Conservation (phyloP, 2,113 vertebrate genomes). For the Melanostigma gelatinosum region DNA sequence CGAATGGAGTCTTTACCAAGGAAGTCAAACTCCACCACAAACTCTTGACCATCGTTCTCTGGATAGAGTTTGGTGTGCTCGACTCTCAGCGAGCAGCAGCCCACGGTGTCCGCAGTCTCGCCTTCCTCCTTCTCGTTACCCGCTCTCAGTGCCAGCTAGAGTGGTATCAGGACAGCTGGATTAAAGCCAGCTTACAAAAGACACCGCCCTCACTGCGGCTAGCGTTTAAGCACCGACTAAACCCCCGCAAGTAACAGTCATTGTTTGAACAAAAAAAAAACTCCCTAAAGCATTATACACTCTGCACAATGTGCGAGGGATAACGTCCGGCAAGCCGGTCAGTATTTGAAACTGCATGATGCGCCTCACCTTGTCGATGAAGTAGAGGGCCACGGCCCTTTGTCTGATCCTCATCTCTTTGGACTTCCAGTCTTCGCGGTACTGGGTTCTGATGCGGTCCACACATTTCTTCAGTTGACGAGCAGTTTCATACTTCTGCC, state of each 20-base stretch:
- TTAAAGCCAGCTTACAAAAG: constrained; percentile 33
- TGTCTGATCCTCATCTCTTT: constrained; percentile 98
- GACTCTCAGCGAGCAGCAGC: constrained; percentile 96
- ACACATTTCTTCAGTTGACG: constrained; percentile 94
- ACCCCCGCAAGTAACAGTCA: background rate
- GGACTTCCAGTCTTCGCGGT: constrained; percentile 98
- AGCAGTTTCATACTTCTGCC: constrained; percentile 98
- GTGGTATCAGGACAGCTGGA: constrained; percentile 33
- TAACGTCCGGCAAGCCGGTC: background rate
- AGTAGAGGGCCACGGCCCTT: constrained; percentile 95
- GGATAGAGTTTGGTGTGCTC: constrained; percentile 94
- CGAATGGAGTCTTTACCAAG: constrained; percentile 98
- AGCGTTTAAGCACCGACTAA: constrained; percentile 15
- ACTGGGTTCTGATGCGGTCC: constrained; percentile 92
- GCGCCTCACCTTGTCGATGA: constrained; percentile 93
- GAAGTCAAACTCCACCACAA: constrained; percentile 97
- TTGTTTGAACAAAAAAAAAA: constrained; percentile 28
- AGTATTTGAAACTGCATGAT: background rate
- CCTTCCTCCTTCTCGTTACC: constrained; percentile 99
- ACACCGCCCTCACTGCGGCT: constrained; percentile 1
- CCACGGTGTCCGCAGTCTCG: constrained; percentile 96
- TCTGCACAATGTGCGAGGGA: background rate
- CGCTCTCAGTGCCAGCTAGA: constrained; percentile 95
- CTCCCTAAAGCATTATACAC: background rate
- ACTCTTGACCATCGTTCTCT: constrained; percentile 94